Evolutionary conservation across 2,888 invertebrate species (phyloP).

Genomic region (Cheilosia grossa): DNA sequence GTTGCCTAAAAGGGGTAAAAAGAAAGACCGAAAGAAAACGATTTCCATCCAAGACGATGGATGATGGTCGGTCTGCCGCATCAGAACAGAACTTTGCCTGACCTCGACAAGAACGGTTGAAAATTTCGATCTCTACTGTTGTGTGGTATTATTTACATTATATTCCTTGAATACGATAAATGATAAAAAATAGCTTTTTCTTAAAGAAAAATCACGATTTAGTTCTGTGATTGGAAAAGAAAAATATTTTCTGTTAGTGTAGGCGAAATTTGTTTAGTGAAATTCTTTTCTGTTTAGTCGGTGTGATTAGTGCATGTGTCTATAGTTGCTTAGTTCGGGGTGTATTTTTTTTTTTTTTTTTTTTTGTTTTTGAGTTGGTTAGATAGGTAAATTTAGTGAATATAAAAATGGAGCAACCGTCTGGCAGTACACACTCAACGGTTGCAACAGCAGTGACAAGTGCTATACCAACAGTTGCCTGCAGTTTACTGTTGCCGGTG

Average conservation of each 20-base stretch:
- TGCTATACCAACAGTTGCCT: conserved; percentile 75
- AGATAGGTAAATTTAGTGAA: conserved; percentile 49
- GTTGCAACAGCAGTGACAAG: conserved; percentile 68
- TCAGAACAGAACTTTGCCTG: conserved; percentile 82
- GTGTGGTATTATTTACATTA: conserved; percentile 32
- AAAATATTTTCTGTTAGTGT: conserved; percentile 20
- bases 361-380: conserved; percentile 14
- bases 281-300: conserved; percentile 12
- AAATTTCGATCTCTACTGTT: conserved; percentile 44
- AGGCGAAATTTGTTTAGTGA: conserved; percentile 30
- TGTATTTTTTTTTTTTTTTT: conserved; percentile 7
- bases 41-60: conserved; percentile 77
- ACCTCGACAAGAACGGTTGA: conserved; percentile 82
- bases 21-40: conserved; percentile 48
- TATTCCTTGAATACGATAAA: conserved; percentile 49
- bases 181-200: conserved; percentile 25
- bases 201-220: conserved; percentile 20
- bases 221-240: conserved; percentile 19
- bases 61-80: conserved; percentile 76
- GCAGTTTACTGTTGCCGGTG: conserved; percentile 54
- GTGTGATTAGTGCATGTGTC: conserved; percentile 48
- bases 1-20: conserved; percentile 69
- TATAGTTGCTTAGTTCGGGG: conserved; percentile 34
- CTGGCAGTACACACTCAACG: conserved; percentile 74
- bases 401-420: conserved; percentile 75